Evolutionary conservation across 2,113 vertebrate species (phyloP), one percentile per base, ranked within the genome.

Genomic region (Crotophaga sulcirostris): DNA sequence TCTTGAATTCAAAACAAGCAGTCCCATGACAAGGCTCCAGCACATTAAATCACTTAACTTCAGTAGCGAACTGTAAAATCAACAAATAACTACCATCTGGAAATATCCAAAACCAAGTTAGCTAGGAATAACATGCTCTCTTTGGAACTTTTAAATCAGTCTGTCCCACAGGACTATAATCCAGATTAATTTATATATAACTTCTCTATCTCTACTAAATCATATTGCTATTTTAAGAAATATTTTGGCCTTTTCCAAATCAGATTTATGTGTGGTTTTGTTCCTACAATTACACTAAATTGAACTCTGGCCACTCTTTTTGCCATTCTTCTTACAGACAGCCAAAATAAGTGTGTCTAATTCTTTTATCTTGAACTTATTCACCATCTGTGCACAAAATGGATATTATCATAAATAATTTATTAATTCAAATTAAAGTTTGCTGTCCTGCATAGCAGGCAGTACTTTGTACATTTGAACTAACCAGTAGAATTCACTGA

Each of bases 201-300:
- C 24, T 73, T 91, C 18, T 69, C 67, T 67, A 87, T 66, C 60
- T 88, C 42, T 4, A 20, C 59, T 75, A 54, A 91, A 95, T 67
- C 60, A 58, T 38, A 74, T 4, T 89, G 60, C 73, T 81, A 77
- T 84, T 95, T 91, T 91, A 91, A 91, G 73, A 94, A 94, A 78
- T 34, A 51, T 24, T 62, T 40, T 0, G 6, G 77, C 34, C 79
- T 33, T 85, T 76, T 44, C 36, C 62, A 76, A 34, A 88, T 40
- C 62, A 84, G 55, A 90, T 89, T 76, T 58, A 31, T 4, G 4
- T 45, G 34, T 66, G 68, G 0, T 82, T 87, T 84, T 7, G 1
- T 58, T 87, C 54, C 60, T 77, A 59, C n/a, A 56, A 25, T 68
- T 56, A 75, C 45, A 45, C 23, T 52, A 64, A 75, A 33, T 13